Conservation (phyloP, 2,113 vertebrate species). For the Pterophyllum scalare region DNA sequence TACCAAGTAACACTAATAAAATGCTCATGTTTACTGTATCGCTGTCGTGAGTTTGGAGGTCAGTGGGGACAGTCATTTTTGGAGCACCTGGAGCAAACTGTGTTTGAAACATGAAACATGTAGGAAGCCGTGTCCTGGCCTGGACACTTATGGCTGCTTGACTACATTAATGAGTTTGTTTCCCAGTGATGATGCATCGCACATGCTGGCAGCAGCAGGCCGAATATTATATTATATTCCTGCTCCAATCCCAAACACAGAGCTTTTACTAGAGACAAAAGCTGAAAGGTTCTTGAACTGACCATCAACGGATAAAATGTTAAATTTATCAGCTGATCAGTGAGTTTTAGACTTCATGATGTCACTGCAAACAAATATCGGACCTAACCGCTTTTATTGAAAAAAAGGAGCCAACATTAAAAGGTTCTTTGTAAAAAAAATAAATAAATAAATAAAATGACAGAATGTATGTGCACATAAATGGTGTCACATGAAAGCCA, state of each 20-base stretch:
- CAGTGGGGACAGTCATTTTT: background rate
- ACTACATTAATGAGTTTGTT: background rate
- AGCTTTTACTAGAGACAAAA: background rate
- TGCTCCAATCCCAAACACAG: background rate
- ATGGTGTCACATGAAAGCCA: background rate
- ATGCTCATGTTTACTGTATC: background rate
- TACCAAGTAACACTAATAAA: fast-evolving
- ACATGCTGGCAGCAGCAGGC: background rate
- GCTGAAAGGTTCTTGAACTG: background rate
- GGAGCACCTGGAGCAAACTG: no score
- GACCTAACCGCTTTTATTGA: no score
- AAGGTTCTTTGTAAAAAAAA: background rate
- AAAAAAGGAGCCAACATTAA: background rate
- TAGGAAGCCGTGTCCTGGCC: fast-evolving
- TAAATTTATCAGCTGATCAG: background rate
- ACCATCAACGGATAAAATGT: background rate
- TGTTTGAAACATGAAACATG: background rate
- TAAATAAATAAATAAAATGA: no score
- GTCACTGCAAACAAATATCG: no score
- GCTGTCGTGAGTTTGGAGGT: background rate
- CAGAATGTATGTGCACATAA: background rate
- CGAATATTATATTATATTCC: no score
- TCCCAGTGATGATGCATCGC: background rate
- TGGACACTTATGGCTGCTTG: background rate
- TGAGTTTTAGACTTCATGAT: background rate